Percentiles rank a stretch among this genome's conserved stretches.
phyloP scores from a whole-genome alignment of 92 coral and sea anemone species.

The Parazoanthus swiftii region DNA sequence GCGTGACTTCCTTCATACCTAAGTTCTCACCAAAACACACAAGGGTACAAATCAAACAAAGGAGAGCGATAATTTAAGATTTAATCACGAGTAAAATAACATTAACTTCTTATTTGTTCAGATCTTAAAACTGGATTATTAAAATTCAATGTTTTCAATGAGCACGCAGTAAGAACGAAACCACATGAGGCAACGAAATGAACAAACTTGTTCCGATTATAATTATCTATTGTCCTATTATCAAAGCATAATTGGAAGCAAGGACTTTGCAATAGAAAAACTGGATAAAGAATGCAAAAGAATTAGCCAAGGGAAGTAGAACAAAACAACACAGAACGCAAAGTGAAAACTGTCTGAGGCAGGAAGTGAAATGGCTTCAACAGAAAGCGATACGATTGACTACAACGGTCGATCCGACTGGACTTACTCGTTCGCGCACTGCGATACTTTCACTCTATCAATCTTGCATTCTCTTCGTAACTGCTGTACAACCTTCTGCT shows the following conservation, averaged over 20 bases:
- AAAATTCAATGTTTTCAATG: background rate
- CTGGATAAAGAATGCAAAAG: background rate
- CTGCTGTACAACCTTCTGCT: slow-evolving; percentile 60
- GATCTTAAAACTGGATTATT: background rate
- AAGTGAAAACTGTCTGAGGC: background rate
- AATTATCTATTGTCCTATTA: slow-evolving; percentile 7
- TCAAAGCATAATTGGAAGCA: background rate
- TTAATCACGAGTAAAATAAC: slow-evolving; percentile 9
- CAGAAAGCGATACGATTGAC: background rate
- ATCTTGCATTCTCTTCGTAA: slow-evolving; percentile 58
- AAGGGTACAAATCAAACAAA: slow-evolving; percentile 4
- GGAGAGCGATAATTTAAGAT: background rate
- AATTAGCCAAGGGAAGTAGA: background rate
- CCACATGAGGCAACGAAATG: background rate
- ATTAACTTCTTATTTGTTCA: background rate
- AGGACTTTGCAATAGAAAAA: background rate
- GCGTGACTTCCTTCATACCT: slow-evolving; percentile 4
- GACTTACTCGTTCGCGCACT: slow-evolving; percentile 68
- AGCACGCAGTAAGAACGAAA: background rate
- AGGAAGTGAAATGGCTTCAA: slow-evolving; percentile 20
- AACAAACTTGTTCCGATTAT: background rate
- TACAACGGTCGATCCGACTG: background rate
- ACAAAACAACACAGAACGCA: background rate
- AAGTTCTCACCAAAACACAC: background rate
- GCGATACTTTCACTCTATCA: slow-evolving; percentile 65